Percentiles rank a stretch among this genome's conserved stretches.
Evolutionary conservation across 2,113 vertebrate species (phyloP).

Genomic region (Lathamus discolor): DNA sequence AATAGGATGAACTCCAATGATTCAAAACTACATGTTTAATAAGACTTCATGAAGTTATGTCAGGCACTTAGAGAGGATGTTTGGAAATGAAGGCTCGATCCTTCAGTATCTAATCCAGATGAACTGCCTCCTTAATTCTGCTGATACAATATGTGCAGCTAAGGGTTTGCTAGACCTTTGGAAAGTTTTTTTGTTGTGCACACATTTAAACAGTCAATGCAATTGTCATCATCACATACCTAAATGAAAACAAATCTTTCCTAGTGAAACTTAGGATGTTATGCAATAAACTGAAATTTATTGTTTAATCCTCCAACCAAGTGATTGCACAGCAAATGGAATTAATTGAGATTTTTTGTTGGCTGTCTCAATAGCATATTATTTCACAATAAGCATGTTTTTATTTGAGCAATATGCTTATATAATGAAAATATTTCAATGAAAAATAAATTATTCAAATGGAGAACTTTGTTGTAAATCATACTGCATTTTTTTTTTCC

Average conservation of each 20-base stretch:
- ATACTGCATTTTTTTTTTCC: background rate
- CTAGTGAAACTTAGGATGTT: background rate
- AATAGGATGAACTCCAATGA: slow-evolving; percentile 44
- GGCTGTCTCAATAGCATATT: background rate
- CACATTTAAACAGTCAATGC: slow-evolving; percentile 14
- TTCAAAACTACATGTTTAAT: slow-evolving; percentile 8
- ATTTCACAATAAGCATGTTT: slow-evolving; percentile 60
- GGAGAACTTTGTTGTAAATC: slow-evolving; percentile 5
- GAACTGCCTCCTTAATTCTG: background rate
- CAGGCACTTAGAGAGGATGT: background rate
- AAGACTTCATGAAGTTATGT: background rate
- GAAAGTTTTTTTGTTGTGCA: background rate
- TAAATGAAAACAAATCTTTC: slow-evolving; percentile 40
- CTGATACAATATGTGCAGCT: background rate
- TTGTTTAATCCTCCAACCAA: slow-evolving; percentile 50
- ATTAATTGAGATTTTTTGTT: slow-evolving; percentile 61
- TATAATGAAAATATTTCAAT: slow-evolving; percentile 46
- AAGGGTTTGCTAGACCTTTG: background rate
- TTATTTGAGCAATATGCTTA: slow-evolving; percentile 34
- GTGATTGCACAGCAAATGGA: slow-evolving; percentile 52
- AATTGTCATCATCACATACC: slow-evolving; percentile 17
- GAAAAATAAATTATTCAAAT: slow-evolving; percentile 33
- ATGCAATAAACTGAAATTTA: slow-evolving; percentile 49
- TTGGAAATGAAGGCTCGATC: background rate
- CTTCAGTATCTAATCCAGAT: background rate